These are phyloP conservation scores for Uropsilus gracilis DNA, from an alignment of 2,113 vertebrate species.

Conservation along the genomic window DNA sequence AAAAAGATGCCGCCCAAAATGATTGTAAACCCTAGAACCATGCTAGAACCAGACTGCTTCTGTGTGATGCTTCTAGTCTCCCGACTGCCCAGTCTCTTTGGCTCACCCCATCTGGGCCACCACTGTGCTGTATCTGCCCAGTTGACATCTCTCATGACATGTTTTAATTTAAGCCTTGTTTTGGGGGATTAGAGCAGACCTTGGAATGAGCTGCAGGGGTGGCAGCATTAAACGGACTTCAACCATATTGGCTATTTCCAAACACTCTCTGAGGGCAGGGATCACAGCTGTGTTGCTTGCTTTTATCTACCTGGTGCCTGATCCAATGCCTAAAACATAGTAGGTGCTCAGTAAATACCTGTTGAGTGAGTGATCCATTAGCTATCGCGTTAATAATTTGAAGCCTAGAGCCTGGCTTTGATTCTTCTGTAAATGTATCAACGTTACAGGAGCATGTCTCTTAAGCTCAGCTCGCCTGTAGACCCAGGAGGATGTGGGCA, in stretches of 20 bases:
- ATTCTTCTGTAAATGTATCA: not conserved
- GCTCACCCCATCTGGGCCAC: not conserved
- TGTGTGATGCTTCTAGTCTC: not conserved
- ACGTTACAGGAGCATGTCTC: not conserved
- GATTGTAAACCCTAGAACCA: not conserved
- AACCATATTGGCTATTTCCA: not conserved
- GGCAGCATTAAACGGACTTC: not conserved
- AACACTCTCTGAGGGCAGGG: not conserved
- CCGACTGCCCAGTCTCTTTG: fast-evolving
- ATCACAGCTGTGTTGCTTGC: not conserved
- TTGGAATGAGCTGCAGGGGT: not conserved
- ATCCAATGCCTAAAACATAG: not conserved
- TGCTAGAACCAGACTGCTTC: not conserved
- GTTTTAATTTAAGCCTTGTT: not conserved
- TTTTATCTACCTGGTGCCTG: not conserved
- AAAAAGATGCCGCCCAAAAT: not conserved
- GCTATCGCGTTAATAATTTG: not conserved
- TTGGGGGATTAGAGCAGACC: not conserved
- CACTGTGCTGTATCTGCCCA: fast-evolving
- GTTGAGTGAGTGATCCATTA: not conserved
- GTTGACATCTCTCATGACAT: not conserved
- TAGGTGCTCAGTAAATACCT: not conserved
- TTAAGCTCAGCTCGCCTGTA: not conserved
- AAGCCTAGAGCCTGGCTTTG: not conserved
- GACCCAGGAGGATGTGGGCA: not conserved